Conservation (phyloP, 2,888 invertebrate genomes). For the Diaperis boleti region DNA sequence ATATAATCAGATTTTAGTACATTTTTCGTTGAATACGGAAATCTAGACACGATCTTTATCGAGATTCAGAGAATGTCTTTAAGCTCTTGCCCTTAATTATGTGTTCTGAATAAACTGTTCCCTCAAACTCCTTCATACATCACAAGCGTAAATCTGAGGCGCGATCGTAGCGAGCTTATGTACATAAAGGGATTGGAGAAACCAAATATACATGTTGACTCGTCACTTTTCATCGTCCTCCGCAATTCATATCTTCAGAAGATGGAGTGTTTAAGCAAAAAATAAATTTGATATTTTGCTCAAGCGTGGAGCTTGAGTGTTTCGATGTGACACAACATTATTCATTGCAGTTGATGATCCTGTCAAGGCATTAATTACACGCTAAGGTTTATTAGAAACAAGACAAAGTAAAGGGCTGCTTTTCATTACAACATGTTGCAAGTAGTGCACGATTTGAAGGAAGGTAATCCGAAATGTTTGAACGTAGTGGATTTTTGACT, state of each 20-base stretch:
- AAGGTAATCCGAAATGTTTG: too few species aligned
- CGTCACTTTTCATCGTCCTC: conserved; percentile 48
- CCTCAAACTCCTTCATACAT: conserved; percentile 22
- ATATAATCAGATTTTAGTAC: too few species aligned
- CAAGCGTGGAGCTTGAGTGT: conserved; percentile 23
- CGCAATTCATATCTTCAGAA: conserved; percentile 44
- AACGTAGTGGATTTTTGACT: too few species aligned
- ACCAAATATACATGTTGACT: conserved; percentile 49
- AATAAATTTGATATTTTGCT: conserved; percentile 46
- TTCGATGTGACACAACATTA: conserved; percentile 18
- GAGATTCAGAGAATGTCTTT: conserved; percentile 2
- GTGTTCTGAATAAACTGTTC: conserved; percentile 16
- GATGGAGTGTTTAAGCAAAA: conserved; percentile 45
- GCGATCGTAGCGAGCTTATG: conserved; percentile 28
- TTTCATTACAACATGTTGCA: too few species aligned
- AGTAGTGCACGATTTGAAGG: too few species aligned
- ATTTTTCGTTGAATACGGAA: too few species aligned
- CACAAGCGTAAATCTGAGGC: conserved; percentile 30
- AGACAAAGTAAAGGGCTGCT: too few species aligned
- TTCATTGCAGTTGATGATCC: conserved; percentile 27
- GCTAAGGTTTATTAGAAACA: conserved; percentile 9
- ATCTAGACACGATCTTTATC: too few species aligned
- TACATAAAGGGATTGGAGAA: conserved; percentile 34
- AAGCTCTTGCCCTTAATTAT: conserved; percentile 11
- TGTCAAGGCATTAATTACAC: conserved; percentile 22